Evolutionary conservation across 1,140 invertebrate genomes (phyloP), one percentile per base, ranked within the genome.

Genomic region (Eupeodes corollae): DNA sequence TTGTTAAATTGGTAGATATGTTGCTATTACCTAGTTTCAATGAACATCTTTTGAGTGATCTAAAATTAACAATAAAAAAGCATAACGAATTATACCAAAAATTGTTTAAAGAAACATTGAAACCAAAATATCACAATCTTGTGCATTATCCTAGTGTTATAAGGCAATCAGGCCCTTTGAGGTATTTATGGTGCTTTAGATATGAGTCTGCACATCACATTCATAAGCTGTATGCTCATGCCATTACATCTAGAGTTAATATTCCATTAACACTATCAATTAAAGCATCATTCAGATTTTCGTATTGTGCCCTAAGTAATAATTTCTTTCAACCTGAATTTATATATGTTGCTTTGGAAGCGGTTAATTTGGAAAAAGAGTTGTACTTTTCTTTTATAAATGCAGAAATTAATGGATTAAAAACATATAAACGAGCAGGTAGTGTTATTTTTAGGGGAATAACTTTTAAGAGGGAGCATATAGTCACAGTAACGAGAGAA

Each of bases 51-150:
- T 30, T 42, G 31, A 42, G 31, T 19, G 3, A 19, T 6, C 21
- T 42, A 5, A 18, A 42, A 30, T 13, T 19, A 19, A 26, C 31
- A 19, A 42, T 42, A 26, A 14, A 19, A 15, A 26, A 42, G 21
- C 41, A 42, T 26, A 42, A 42, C 41, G 31, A 42, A 26, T 30
- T 19, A 5, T 42, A 42, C 31, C 15, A 19, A 30, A 42, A 2
- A 42, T 19, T 42, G 14, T 42, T 42, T 42, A 19, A 42, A 19
- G 41, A 42, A 42, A 18, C 21, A 11, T 42, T 42, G 41, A 42
- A 42, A 42, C 41, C 41, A 42, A 42, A 42, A 42, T 42, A 42
- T 30, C 41, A 42, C 21, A 19, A 26, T 42, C 41, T 42, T 42
- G 21, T 19, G 14, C 41, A 42, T 30, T 42, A 42, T 26, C 41